A percentile compares a stretch with the other conserved stretches of the same genome.
These are phyloP conservation scores for Dryas iulia DNA, from an alignment of 1,140 invertebrate genomes.

Conservation along the genomic window DNA sequence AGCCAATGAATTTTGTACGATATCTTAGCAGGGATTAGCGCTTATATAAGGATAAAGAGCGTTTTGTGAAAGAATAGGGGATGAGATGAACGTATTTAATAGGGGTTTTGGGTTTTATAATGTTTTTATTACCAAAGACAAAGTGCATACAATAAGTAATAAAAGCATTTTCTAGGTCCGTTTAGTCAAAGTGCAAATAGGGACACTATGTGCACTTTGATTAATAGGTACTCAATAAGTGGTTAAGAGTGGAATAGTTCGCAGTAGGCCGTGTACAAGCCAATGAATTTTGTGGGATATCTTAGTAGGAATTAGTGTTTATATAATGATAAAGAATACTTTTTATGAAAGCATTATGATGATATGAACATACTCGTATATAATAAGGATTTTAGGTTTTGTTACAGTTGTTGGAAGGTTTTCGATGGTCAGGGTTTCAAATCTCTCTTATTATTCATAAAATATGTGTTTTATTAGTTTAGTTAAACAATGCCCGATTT, in stretches of 20 bases:
- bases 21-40: constrained; percentile 1
- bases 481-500: too few species aligned
- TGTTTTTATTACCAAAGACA: too few species aligned
- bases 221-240: too few species aligned
- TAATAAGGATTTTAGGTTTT: neutral
- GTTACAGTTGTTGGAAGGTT: too few species aligned
- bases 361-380: neutral
- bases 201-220: too few species aligned
- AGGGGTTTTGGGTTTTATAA: neutral
- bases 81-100: neutral
- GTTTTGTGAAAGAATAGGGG: neutral
- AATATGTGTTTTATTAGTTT: too few species aligned
- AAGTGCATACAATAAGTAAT: too few species aligned
- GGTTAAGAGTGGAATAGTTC: too few species aligned
- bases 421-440: too few species aligned
- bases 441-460: too few species aligned
- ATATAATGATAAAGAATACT: constrained; percentile 4
- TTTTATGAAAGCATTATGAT: neutral
- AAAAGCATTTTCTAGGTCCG: too few species aligned
- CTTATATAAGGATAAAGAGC: constrained; percentile 5
- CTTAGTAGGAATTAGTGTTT: constrained; percentile 4
- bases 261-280: constrained; percentile 17
- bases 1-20: constrained; percentile 19
- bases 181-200: too few species aligned
- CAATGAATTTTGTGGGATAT: constrained; percentile 17